These are phyloP conservation scores for Riparia riparia DNA, from an alignment of 2,113 vertebrate species.

Conservation along the genomic window DNA sequence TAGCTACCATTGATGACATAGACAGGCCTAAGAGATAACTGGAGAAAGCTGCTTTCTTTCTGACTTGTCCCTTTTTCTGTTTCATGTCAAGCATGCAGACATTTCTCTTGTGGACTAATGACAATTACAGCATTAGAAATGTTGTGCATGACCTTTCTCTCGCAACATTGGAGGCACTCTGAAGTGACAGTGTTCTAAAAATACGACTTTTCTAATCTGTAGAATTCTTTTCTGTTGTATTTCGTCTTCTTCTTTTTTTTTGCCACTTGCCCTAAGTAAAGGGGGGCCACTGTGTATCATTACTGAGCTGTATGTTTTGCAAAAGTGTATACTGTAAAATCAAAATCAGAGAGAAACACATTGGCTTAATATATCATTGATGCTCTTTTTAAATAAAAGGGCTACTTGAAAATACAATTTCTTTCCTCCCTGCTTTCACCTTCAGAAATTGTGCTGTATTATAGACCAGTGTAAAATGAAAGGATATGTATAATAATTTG, in stretches of 20 bases:
- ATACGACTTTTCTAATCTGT: slow-evolving; percentile 36
- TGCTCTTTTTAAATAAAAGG: slow-evolving; percentile 51
- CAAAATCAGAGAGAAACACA: slow-evolving; percentile 38
- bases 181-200: slow-evolving; percentile 27
- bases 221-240: background rate
- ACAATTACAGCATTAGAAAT: background rate
- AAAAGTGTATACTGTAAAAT: slow-evolving; percentile 45
- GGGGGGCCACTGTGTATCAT: background rate
- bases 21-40: slow-evolving; percentile 96
- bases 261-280: slow-evolving; percentile 6
- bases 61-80: background rate
- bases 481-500: slow-evolving; percentile 52
- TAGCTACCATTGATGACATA: slow-evolving; percentile 94
- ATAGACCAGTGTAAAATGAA: slow-evolving; percentile 32
- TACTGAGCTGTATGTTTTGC: slow-evolving; percentile 64
- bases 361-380: slow-evolving; percentile 47
- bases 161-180: background rate
- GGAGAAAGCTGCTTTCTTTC: background rate
- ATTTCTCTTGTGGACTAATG: slow-evolving; percentile 18
- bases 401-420: slow-evolving; percentile 17
- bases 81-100: background rate
- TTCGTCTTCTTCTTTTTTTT: background rate
- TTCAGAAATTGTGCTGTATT: slow-evolving; percentile 24
- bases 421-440: background rate
- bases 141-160: slow-evolving; percentile 60